Evolutionary conservation across 2,797 vertebrate species (phyloP).

Genomic region (Distichodus sexfasciatus): DNA sequence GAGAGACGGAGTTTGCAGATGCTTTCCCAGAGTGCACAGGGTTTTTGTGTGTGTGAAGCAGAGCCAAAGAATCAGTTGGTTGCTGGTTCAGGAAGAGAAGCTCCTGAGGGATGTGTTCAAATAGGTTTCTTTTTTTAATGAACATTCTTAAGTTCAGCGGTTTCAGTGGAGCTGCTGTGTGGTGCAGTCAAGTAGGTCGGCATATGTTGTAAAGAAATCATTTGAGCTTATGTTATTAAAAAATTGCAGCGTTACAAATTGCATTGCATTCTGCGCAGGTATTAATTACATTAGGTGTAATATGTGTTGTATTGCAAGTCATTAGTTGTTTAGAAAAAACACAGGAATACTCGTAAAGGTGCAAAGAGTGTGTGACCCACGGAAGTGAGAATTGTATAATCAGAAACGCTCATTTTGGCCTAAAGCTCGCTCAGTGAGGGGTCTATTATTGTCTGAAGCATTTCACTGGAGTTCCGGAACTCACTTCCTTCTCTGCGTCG

Average conservation of each 20-base stretch:
- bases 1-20: slow-evolving; percentile 58
- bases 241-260: slow-evolving; percentile 41
- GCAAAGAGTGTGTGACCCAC: slow-evolving; percentile 9
- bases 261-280: slow-evolving; percentile 32
- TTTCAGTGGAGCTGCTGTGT: background rate
- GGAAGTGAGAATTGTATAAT: slow-evolving; percentile 27
- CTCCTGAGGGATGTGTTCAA: background rate
- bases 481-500: slow-evolving; percentile 84
- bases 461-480: background rate
- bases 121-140: slow-evolving; percentile 22
- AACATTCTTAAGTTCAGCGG: slow-evolving; percentile 37
- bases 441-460: slow-evolving; percentile 22
- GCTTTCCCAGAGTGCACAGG: slow-evolving; percentile 43
- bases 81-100: slow-evolving; percentile 27
- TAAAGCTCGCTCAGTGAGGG: slow-evolving; percentile 40
- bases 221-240: slow-evolving; percentile 20
- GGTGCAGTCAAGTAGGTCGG: slow-evolving; percentile 4
- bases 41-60: slow-evolving; percentile 1
- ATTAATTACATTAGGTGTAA: slow-evolving; percentile 19
- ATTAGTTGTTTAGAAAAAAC: slow-evolving; percentile 15
- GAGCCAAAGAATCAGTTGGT: slow-evolving; percentile 26
- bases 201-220: background rate
- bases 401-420: slow-evolving; percentile 41
- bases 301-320: slow-evolving; percentile 35
- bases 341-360: slow-evolving; percentile 32